These are phyloP conservation scores for Lepidocyrtoides sp. DNA, from an alignment of 2,888 invertebrate genomes.

Conservation along the genomic window DNA sequence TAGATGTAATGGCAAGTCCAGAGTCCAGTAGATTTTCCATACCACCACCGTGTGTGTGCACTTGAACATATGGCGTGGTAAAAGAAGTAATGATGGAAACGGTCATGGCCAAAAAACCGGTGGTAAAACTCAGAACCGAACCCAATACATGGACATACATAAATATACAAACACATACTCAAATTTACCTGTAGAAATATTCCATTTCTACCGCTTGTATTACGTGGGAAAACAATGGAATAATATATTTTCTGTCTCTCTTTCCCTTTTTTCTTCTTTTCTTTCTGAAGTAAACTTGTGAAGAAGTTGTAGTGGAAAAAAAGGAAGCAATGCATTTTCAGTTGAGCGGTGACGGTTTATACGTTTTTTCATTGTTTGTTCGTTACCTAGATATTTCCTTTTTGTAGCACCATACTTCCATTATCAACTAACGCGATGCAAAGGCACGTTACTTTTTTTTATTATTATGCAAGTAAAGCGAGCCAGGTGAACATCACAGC, in stretches of 20 bases:
- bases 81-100: not conserved
- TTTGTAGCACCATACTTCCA: not conserved
- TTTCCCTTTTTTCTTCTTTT: too few relatives aligned
- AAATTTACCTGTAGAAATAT: conserved; percentile 45
- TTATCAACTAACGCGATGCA: not conserved
- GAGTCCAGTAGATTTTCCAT: not conserved
- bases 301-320: not conserved
- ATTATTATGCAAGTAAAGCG: conserved; percentile 15
- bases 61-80: conserved; percentile 47
- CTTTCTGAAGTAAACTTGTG: not conserved
- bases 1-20: not conserved
- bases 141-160: too few relatives aligned
- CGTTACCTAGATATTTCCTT: conserved; percentile 17
- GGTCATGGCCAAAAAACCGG: conserved; percentile 39
- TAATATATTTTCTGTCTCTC: not conserved
- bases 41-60: not conserved
- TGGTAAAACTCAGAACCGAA: not conserved
- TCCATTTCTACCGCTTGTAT: not conserved
- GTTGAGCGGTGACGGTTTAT: conserved; percentile 31
- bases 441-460: too few relatives aligned
- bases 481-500: conserved; percentile 26
- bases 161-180: not conserved
- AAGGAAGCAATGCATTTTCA: conserved; percentile 38
- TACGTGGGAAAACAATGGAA: conserved; percentile 32
- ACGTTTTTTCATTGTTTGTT: not conserved